phyloP scores from a whole-genome alignment of 2,113 vertebrate genomes.

The Ardeotis arabs region DNA sequence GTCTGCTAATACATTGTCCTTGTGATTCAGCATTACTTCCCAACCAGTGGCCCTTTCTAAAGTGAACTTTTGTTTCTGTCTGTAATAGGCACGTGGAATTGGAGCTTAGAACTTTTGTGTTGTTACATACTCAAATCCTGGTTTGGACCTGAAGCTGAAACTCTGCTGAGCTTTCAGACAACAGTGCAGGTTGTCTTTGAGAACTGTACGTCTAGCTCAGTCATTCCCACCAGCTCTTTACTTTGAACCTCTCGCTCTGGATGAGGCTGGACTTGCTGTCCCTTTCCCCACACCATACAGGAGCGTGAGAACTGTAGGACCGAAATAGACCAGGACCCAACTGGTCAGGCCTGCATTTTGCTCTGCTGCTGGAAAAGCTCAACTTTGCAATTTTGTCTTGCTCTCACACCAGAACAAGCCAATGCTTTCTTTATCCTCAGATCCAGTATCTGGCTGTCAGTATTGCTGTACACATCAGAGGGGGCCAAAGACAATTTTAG shows the following conservation, averaged over 20 bases:
- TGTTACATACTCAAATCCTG: background rate
- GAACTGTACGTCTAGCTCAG: background rate
- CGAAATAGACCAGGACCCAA: background rate
- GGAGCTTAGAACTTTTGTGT: background rate
- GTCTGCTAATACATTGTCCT: background rate
- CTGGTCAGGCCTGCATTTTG: background rate
- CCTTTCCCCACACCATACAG: background rate
- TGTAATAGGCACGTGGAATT: background rate
- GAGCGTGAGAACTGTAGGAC: background rate
- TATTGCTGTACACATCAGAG: background rate
- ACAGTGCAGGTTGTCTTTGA: background rate
- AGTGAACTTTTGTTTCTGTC: background rate
- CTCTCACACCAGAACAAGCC: background rate
- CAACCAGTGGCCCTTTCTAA: background rate
- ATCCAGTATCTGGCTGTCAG: background rate
- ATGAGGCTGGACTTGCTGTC: background rate
- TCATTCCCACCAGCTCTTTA: background rate
- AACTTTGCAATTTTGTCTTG: background rate
- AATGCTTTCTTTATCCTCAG: background rate
- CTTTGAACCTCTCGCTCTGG: background rate
- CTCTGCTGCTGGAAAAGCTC: conserved; percentile 4
- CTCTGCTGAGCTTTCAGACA: background rate
- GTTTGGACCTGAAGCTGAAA: background rate
- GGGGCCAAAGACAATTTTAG: conserved; percentile 7
- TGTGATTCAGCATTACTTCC: background rate